These are phyloP conservation scores for Mellilla xanthometata DNA, from an alignment of 2,888 invertebrate genomes.

Conservation along the genomic window DNA sequence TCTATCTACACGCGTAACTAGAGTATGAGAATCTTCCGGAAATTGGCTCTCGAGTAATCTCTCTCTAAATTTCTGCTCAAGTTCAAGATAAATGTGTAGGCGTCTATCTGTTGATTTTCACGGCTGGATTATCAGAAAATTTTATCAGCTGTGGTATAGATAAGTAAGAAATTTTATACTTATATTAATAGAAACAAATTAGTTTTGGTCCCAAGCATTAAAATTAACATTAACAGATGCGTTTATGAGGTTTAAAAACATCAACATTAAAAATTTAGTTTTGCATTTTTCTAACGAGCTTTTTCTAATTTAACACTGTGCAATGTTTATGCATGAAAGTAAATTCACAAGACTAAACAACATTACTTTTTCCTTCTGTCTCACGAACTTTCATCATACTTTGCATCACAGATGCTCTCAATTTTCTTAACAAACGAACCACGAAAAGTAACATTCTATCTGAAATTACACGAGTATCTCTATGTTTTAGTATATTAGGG, in stretches of 20 bases:
- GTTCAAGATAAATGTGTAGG: slow-evolving; percentile 34
- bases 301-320: neutral
- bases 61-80: slow-evolving; percentile 57
- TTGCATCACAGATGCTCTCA: slow-evolving; percentile 60
- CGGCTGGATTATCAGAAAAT: too few species aligned
- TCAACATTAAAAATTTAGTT: neutral
- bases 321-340: slow-evolving; percentile 25
- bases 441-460: slow-evolving; percentile 65
- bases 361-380: slow-evolving; percentile 17
- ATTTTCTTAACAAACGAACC: slow-evolving; percentile 71
- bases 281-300: neutral
- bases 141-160: too few species aligned
- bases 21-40: slow-evolving; percentile 57
- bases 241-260: too few species aligned
- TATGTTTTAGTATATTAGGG: slow-evolving; percentile 52
- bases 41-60: slow-evolving; percentile 63
- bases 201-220: too few species aligned
- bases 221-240: too few species aligned
- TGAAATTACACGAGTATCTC: slow-evolving; percentile 48
- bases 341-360: slow-evolving; percentile 15
- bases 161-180: too few species aligned
- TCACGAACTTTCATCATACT: slow-evolving; percentile 37
- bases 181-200: too few species aligned
- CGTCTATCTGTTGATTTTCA: too few species aligned
- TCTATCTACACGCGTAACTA: slow-evolving; percentile 39